These are phyloP conservation scores for Tenualosa thibaudeaui DNA, from an alignment of 2,797 vertebrate genomes.

Conservation along the genomic window DNA sequence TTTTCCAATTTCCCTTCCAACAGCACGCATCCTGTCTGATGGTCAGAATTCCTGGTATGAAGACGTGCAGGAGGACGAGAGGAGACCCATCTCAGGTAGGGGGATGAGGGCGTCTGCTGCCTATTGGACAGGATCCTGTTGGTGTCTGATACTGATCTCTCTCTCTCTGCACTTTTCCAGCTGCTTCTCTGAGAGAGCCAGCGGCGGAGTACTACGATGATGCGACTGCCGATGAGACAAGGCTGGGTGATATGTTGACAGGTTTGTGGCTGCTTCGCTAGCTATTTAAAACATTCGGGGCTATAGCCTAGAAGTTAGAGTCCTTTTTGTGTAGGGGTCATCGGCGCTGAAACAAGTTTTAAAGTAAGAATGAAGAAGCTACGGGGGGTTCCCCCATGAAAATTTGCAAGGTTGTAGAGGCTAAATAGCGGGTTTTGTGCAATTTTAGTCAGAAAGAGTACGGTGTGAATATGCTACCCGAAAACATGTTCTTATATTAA, in stretches of 20 bases:
- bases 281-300: no score
- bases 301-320: no score
- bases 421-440: no score
- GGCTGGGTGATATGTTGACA: not conserved
- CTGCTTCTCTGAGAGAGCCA: not conserved
- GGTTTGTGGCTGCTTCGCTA: not conserved
- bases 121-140: not conserved
- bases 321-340: no score
- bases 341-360: no score
- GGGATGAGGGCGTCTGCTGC: not conserved
- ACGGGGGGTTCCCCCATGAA: no score
- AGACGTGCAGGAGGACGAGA: constrained; percentile 3
- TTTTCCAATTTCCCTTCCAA: not conserved
- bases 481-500: no score
- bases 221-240: not conserved
- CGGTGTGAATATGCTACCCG: no score
- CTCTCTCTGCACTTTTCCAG: not conserved
- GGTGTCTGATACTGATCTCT: not conserved
- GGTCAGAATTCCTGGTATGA: not conserved
- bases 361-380: no score
- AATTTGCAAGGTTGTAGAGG: no score
- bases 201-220: not conserved
- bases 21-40: not conserved
- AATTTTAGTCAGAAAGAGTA: no score
- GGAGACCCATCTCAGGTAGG: not conserved